phyloP scores from a whole-genome alignment of 1,140 invertebrate genomes.

The Psilanteris sp. region DNA sequence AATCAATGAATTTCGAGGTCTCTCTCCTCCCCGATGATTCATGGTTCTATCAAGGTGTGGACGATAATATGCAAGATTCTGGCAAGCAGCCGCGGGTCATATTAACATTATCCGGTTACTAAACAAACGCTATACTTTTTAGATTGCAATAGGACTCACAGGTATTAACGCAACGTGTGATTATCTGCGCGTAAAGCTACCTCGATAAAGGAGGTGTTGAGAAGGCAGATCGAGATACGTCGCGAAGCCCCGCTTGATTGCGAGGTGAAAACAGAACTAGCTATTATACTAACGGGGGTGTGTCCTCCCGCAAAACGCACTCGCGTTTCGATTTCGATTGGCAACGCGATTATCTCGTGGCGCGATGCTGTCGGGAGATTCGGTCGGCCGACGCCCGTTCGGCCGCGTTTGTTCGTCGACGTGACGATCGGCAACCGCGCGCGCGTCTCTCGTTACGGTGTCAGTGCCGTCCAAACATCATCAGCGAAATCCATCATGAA shows the following conservation, averaged over 20 bases:
- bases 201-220: constrained; percentile 78
- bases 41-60: constrained; percentile 40
- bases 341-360: constrained; percentile 28
- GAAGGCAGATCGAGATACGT: constrained; percentile 72
- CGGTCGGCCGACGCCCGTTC: too few species aligned
- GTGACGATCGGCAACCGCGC: too few species aligned
- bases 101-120: constrained; percentile 67
- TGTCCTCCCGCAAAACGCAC: constrained; percentile 16
- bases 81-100: constrained; percentile 15
- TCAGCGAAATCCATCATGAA: constrained; percentile 25
- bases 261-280: constrained; percentile 69
- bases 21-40: constrained; percentile 18
- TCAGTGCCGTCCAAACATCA: constrained; percentile 9
- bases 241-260: constrained; percentile 49
- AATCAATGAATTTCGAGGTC: constrained; percentile 20
- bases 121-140: constrained; percentile 71
- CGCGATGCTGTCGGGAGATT: constrained; percentile 17
- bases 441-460: too few species aligned
- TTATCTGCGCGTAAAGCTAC: constrained; percentile 68
- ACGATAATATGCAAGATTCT: constrained; percentile 41
- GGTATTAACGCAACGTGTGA: constrained; percentile 71
- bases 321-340: constrained; percentile 50
- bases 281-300: constrained; percentile 57
- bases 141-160: constrained; percentile 57
- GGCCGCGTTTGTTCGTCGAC: too few species aligned